Evolutionary conservation across 2,888 invertebrate species (phyloP), one percentile per base, ranked within the genome.

Genomic region (Eucriotettix oculatus): DNA sequence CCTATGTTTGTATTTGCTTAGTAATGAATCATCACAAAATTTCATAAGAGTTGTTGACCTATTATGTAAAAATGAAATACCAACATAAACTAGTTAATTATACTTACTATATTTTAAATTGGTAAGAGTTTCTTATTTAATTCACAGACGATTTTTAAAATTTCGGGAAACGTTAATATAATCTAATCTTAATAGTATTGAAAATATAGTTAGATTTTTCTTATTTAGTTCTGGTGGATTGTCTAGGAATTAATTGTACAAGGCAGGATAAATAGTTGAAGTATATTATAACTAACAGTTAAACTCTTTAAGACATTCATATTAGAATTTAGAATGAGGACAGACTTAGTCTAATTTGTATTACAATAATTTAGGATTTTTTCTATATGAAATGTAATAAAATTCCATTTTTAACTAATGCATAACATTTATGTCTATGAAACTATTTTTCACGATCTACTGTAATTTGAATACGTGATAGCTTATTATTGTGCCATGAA

Each of bases 181-280:
- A 9, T 60, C 29, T 42, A 29, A 41, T 54, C 1, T n/a, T 60
- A 54, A 14, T 2, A 16, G 54, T 54, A 16, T 17, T n/a, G 16
- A 57, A 10, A 14, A 16, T 54, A 44, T 48, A 29, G 17, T 57
- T 53, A 29, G 29, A 29, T 16, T 54, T 17, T 16, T 54, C 54
- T 54, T 17, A 16, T 29, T 54, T 17, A 16, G 16, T 12, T 17
- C 54, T 29, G 29, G 54, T 29, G 48, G 74, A 74, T 74, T 74
- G 74, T 74, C 74, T 67, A 71, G 69, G 70, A 68, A 67, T 69
- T 69, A 67, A 67, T 70, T 70, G 70, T 29, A 29, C 69, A 73
- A 72, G 71, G 72, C 71, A 58, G 58, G 58, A 61, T 56, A 59
- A 58, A 16, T 56, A 58, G 52, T 61, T 52, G 40, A 42, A 56